Percentiles rank a stretch among this genome's conserved stretches.
Conservation (phyloP, 2,113 vertebrate genomes). For the Chinchilla lanigera region DNA sequence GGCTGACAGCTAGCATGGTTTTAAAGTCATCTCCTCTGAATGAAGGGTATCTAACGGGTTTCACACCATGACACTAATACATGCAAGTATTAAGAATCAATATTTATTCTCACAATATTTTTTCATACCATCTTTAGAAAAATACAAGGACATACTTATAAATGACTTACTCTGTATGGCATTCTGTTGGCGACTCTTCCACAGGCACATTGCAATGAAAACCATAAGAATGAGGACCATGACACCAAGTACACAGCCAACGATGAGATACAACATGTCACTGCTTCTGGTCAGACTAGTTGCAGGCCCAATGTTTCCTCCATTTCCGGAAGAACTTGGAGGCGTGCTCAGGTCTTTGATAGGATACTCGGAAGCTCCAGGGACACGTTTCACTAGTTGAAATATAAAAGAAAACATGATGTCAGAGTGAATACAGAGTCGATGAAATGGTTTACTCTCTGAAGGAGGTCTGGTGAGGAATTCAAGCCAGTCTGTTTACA, state of each 20-base stretch:
- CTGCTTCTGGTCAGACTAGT: conserved; percentile 84
- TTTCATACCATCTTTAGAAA: not conserved
- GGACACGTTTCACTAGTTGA: conserved; percentile 85
- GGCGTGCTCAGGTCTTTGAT: conserved; percentile 90
- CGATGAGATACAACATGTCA: conserved; percentile 94
- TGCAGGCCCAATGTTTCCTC: conserved; percentile 63
- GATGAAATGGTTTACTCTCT: conserved; percentile 64
- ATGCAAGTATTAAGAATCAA: not conserved
- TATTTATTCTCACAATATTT: conserved; percentile 50
- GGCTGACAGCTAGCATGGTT: conserved; percentile 44
- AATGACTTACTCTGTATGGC: conserved; percentile 93
- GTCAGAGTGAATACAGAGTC: conserved; percentile 58
- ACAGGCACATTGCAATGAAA: conserved; percentile 98
- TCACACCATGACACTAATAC: not conserved
- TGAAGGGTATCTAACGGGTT: not conserved
- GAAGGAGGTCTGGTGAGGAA: conserved; percentile 71
- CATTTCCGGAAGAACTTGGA: conserved; percentile 68
- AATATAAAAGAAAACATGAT: conserved; percentile 55
- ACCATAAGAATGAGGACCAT: conserved; percentile 97
- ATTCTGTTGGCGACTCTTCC: conserved; percentile 95
- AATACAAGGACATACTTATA: not conserved
- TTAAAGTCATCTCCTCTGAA: conserved; percentile 55
- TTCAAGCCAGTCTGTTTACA: conserved; percentile 63
- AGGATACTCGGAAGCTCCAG: conserved; percentile 91
- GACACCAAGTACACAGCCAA: conserved; percentile 93